Conservation (phyloP, 2,888 invertebrate genomes). For the Fragum whitleyi region DNA sequence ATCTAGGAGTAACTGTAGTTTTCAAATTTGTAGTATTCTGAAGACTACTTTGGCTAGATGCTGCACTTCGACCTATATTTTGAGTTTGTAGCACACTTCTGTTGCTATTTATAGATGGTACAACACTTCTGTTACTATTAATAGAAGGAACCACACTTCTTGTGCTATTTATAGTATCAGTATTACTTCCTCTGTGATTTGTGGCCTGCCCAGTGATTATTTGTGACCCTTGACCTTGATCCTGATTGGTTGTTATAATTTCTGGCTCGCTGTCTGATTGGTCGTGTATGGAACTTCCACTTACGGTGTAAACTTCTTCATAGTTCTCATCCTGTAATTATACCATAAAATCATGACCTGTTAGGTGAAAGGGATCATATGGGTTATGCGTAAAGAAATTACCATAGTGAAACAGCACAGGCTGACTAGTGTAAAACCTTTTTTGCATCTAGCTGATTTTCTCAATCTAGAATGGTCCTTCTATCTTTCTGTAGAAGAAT, state of each 20-base stretch:
- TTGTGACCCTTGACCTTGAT: slow-evolving; percentile 9
- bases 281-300: slow-evolving; percentile 71
- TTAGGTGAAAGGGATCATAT: too few species aligned
- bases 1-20: slow-evolving; percentile 34
- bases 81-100: slow-evolving; percentile 12
- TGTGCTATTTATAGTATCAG: slow-evolving; percentile 31
- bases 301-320: slow-evolving; percentile 78
- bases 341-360: too few species aligned
- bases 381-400: too few species aligned
- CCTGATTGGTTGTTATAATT: slow-evolving; percentile 32
- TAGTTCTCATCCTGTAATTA: slow-evolving; percentile 74
- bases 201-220: neutral
- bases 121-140: slow-evolving; percentile 19
- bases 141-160: slow-evolving; percentile 11
- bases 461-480: too few species aligned
- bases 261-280: slow-evolving; percentile 68
- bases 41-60: neutral
- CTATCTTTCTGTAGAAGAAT: too few species aligned
- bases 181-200: neutral
- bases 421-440: too few species aligned
- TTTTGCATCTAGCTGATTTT: too few species aligned
- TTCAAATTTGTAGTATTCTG: neutral
- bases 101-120: slow-evolving; percentile 17
- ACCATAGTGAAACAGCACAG: too few species aligned
- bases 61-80: neutral